A percentile compares a stretch with the other conserved stretches of the same genome.
Evolutionary conservation across 2,888 invertebrate species (phyloP).

Genomic region (Ichneumon xanthorius): DNA sequence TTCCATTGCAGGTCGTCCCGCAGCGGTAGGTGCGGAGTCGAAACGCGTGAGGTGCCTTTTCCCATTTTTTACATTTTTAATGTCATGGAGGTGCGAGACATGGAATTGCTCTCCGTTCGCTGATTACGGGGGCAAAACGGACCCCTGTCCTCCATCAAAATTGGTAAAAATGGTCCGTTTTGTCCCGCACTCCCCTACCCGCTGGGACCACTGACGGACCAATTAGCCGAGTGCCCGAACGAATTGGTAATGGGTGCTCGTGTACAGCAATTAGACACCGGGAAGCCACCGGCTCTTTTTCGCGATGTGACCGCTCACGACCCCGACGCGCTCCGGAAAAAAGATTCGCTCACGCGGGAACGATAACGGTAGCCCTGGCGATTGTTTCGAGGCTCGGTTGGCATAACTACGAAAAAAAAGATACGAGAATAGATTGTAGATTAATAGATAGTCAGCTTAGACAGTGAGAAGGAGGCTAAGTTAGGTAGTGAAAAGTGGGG

Average conservation of each 20-base stretch:
- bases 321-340: conserved; percentile 48
- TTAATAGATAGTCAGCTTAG: conserved; percentile 33
- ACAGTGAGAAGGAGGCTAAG: conserved; percentile 33
- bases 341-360: conserved; percentile 61
- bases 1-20: conserved; percentile 40
- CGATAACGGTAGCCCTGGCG: conserved; percentile 68
- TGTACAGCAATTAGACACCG: conserved; percentile 47
- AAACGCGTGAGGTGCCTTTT: too few species aligned
- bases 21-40: not conserved
- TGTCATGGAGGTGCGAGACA: too few species aligned
- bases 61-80: too few species aligned
- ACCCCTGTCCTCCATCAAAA: not conserved
- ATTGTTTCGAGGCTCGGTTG: conserved; percentile 69
- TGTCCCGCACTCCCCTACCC: not conserved
- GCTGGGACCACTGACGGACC: not conserved
- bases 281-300: conserved; percentile 6
- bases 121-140: too few species aligned
- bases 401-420: conserved; percentile 26
- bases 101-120: too few species aligned
- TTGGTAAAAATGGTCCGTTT: not conserved
- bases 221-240: conserved; percentile 38
- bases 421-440: conserved; percentile 29
- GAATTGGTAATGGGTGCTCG: conserved; percentile 27
- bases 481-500: not conserved
- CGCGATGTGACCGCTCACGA: conserved; percentile 50